Evolutionary conservation across 2,797 vertebrate genomes (phyloP).

Genomic region (Synanceia verrucosa): DNA sequence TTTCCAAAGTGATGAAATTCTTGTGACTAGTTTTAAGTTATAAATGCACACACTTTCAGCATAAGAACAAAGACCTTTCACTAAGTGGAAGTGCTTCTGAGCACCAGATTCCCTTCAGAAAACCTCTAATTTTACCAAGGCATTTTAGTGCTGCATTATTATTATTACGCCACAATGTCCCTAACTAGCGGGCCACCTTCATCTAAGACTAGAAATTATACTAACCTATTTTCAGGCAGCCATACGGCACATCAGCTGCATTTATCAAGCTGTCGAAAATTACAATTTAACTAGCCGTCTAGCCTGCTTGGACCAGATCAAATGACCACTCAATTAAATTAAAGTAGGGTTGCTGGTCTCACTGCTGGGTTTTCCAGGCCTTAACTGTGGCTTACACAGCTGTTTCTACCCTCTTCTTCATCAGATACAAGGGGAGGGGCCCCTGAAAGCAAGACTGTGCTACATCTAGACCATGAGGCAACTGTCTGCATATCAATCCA

Average conservation of each 20-base stretch:
- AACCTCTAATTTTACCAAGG: too few relatives aligned
- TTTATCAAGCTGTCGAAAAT: conserved; percentile 66
- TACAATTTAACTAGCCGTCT: conserved; percentile 64
- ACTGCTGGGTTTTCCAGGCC: conserved; percentile 59
- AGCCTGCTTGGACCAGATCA: conserved; percentile 55
- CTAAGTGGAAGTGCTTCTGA: too few relatives aligned
- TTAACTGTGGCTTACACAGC: conserved; percentile 72
- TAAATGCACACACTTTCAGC: not conserved
- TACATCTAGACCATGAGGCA: conserved; percentile 29
- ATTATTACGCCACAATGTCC: conserved; percentile 2
- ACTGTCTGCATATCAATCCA: conserved; percentile 37
- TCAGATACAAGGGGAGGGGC: conserved; percentile 62
- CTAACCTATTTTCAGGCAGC: conserved; percentile 49
- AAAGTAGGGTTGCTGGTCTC: conserved; percentile 61
- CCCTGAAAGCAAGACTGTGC: conserved; percentile 27
- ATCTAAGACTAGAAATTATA: conserved; percentile 34
- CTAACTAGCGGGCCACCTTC: not conserved
- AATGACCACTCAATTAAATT: conserved; percentile 71
- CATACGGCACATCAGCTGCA: conserved; percentile 12
- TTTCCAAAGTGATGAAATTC: not conserved
- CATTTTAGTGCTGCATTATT: too few relatives aligned
- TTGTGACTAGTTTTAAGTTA: not conserved
- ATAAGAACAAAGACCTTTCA: not conserved
- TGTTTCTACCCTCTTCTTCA: conserved; percentile 69
- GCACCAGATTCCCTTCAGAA: too few relatives aligned